A percentile compares a stretch with the other conserved stretches of the same genome.
Conservation (phyloP, 2,797 vertebrate genomes). For the Chelonia mydas region DNA sequence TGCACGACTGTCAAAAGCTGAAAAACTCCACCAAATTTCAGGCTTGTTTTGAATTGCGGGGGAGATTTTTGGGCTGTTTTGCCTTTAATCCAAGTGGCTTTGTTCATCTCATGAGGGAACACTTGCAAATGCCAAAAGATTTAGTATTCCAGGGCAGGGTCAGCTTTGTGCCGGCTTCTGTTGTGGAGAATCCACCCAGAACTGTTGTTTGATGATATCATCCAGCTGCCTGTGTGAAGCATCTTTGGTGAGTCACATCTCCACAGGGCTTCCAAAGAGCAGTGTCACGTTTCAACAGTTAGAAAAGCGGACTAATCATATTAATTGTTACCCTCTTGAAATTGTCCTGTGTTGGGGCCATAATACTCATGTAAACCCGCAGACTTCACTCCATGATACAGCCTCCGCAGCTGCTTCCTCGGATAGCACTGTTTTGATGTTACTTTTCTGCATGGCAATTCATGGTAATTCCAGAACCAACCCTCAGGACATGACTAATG, state of each 20-base stretch:
- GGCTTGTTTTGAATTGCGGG: neutral
- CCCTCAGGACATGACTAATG: neutral
- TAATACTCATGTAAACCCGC: neutral
- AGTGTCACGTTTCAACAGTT: neutral
- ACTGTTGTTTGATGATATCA: neutral
- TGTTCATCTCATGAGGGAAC: neutral
- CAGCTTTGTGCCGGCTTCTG: neutral
- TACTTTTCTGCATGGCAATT: neutral
- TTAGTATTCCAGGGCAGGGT: neutral
- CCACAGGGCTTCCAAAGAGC: neutral
- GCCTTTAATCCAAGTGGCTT: neutral
- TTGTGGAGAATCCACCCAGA: neutral
- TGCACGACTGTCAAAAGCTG: neutral
- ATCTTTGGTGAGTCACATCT: neutral
- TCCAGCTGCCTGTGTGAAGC: neutral
- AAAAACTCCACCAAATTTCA: neutral
- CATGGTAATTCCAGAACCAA: neutral
- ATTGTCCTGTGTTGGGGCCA: neutral
- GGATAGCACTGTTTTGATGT: neutral
- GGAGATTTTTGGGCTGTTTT: neutral
- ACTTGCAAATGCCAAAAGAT: neutral
- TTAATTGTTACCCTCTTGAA: neutral
- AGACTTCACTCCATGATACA: neutral
- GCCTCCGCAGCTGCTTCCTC: neutral
- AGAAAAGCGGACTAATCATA: neutral